phyloP scores from a whole-genome alignment of 1,140 invertebrate species.

The Hestina assimilis region DNA sequence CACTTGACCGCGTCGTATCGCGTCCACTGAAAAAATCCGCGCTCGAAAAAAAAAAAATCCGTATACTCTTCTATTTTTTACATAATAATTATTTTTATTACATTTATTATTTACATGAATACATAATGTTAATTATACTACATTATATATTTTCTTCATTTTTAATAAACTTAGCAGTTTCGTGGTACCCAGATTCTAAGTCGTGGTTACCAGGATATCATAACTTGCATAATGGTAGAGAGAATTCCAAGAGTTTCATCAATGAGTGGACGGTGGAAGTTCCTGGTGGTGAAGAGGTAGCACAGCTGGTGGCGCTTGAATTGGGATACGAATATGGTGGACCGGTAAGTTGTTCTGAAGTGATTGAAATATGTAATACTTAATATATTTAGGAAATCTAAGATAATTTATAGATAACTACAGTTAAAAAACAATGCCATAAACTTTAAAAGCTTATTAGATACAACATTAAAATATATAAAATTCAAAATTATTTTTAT shows the following conservation, averaged over 20 bases:
- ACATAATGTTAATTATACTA: background rate
- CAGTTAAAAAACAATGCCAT: too few relatives aligned
- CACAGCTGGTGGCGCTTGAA: constrained; percentile 76
- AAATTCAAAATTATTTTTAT: too few relatives aligned
- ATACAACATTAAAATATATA: too few relatives aligned
- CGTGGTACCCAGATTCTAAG: background rate
- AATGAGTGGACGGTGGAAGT: constrained; percentile 82
- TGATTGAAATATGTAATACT: background rate
- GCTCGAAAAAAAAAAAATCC: constrained; percentile 3
- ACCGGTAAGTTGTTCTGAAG: constrained; percentile 60
- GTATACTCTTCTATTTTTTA: background rate
- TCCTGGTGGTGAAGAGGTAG: constrained; percentile 74
- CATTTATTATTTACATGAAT: background rate
- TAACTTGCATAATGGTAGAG: constrained; percentile 55
- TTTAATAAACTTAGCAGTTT: background rate
- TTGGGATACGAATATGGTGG: constrained; percentile 77
- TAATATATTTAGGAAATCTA: too few relatives aligned
- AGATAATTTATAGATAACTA: too few relatives aligned
- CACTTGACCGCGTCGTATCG: constrained; percentile 34
- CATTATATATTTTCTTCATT: background rate
- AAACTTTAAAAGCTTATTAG: too few relatives aligned
- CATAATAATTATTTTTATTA: background rate
- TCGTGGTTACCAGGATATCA: constrained; percentile 34
- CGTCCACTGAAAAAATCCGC: constrained; percentile 17
- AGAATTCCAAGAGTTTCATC: constrained; percentile 57